Evolutionary conservation across 2,797 vertebrate genomes (phyloP).

Genomic region (Coreius guichenoti): DNA sequence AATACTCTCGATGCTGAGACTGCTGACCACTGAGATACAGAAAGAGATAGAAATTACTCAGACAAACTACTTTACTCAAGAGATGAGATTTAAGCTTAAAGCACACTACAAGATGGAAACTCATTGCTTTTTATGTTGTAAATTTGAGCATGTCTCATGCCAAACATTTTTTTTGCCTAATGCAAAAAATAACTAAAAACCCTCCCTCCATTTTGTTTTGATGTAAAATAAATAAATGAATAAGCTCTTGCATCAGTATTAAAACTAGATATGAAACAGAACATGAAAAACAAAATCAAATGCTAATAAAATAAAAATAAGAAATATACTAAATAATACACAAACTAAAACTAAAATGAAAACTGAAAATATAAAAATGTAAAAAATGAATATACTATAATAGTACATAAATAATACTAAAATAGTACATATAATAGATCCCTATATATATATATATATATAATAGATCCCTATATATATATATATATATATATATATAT

Average conservation of each 20-base stretch:
- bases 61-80: not conserved
- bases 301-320: not conserved
- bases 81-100: not conserved
- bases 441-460: no score
- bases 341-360: no score
- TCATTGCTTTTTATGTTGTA: not conserved
- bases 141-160: not conserved
- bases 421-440: no score
- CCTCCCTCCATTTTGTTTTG: no score
- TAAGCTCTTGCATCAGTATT: not conserved
- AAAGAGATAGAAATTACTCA: not conserved
- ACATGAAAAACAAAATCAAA: not conserved
- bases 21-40: conserved; percentile 76
- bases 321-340: no score
- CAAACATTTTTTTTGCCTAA: not conserved
- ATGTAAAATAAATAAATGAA: no score
- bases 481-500: no score
- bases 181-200: not conserved
- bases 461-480: no score
- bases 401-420: no score
- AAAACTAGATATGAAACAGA: no score
- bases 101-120: not conserved
- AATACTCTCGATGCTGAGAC: conserved; percentile 85
- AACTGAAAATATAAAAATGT: no score
- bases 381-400: no score